Percentiles rank a stretch among this genome's conserved stretches.
phyloP scores from a whole-genome alignment of 1,140 invertebrate species.

The Pissodes strobi region DNA sequence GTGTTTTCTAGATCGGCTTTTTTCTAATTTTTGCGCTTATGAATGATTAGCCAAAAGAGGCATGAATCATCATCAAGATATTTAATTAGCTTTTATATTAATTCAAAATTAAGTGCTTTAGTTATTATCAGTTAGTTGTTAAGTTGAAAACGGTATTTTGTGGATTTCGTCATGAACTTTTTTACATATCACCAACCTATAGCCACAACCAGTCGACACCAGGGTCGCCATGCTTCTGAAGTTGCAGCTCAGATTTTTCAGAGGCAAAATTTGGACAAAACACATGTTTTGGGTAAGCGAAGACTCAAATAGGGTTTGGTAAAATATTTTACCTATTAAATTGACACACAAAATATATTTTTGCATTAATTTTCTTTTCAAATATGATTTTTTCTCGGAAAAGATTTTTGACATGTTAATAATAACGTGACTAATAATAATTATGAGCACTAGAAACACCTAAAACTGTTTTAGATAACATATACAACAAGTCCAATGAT shows the following conservation, averaged over 20 bases:
- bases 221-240: slow-evolving; percentile 32
- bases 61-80: no score
- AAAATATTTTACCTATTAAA: no score
- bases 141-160: neutral
- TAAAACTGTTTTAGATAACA: slow-evolving; percentile 25
- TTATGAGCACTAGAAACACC: no score
- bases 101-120: no score
- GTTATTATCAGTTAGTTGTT: neutral
- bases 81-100: neutral
- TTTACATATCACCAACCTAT: slow-evolving; percentile 11
- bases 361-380: no score
- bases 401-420: no score
- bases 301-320: no score
- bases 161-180: slow-evolving; percentile 14
- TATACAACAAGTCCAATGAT: slow-evolving; percentile 39
- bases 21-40: neutral
- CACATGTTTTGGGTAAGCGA: slow-evolving; percentile 28
- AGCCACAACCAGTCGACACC: slow-evolving; percentile 21
- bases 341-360: no score
- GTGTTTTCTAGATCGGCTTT: neutral
- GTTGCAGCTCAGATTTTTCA: slow-evolving; percentile 29
- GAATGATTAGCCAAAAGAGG: no score
- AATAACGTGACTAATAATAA: no score
- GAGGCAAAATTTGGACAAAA: slow-evolving; percentile 28
- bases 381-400: no score